Percentiles rank a stretch among this genome's conserved stretches.
These are phyloP conservation scores for Ctenopoma kingsleyae DNA, from an alignment of 2,797 vertebrate genomes.

Conservation along the genomic window DNA sequence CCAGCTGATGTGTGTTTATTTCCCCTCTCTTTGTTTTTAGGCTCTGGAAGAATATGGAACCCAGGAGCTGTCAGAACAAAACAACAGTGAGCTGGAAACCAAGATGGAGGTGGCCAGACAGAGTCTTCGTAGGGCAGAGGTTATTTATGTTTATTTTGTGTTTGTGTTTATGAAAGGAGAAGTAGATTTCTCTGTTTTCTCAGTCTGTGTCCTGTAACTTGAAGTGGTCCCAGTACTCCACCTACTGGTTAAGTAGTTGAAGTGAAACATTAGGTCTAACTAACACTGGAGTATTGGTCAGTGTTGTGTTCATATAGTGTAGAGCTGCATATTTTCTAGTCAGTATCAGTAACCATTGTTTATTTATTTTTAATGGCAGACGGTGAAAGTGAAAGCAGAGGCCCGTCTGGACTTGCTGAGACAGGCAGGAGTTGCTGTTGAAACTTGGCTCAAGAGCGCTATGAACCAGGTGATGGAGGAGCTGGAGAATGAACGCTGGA, in stretches of 20 bases:
- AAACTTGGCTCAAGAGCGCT: constrained; percentile 95
- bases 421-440: constrained; percentile 91
- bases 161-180: background rate
- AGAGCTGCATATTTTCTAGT: background rate
- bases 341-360: too few species aligned
- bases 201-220: background rate
- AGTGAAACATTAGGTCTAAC: background rate
- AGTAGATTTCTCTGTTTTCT: constrained; percentile 14
- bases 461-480: constrained; percentile 99
- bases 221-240: constrained; percentile 37
- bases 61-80: constrained; percentile 88
- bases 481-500: constrained; percentile 95
- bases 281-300: background rate
- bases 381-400: constrained; percentile 93
- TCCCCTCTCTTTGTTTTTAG: constrained; percentile 67
- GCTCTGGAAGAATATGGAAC: constrained; percentile 89
- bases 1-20: background rate
- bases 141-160: constrained; percentile 9
- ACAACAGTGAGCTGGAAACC: constrained; percentile 89
- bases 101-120: constrained; percentile 93
- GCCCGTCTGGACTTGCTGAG: constrained; percentile 92
- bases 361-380: constrained; percentile 72
- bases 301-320: background rate
- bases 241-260: constrained; percentile 59
- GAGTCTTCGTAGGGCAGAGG: constrained; percentile 94